Conservation (phyloP, 2,113 vertebrate genomes). For the Piaya cayana region DNA sequence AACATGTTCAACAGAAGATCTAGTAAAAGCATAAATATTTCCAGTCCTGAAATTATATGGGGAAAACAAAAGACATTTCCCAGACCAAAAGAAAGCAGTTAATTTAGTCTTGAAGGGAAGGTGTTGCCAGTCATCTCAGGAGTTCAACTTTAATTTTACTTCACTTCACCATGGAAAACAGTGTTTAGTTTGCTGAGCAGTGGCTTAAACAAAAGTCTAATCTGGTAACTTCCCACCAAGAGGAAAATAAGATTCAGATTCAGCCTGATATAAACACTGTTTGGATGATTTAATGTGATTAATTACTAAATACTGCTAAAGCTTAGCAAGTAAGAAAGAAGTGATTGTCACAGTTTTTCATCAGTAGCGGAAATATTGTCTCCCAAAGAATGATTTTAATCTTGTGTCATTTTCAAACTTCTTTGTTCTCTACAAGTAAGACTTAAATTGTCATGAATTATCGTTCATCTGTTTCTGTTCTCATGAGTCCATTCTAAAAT, state of each 20-base stretch:
- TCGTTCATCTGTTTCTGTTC: not conserved
- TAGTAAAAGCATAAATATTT: not conserved
- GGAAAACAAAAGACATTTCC: not conserved
- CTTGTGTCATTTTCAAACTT: not conserved
- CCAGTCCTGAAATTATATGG: not conserved
- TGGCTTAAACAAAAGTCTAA: not conserved
- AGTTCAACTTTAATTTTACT: not conserved
- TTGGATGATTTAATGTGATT: not conserved
- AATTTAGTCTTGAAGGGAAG: not conserved
- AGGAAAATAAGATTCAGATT: not conserved
- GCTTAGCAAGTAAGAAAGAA: not conserved
- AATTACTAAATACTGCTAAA: not conserved
- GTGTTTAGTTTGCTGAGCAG: not conserved
- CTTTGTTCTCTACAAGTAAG: not conserved
- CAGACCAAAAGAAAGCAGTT: not conserved
- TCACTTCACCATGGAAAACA: not conserved
- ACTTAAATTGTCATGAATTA: not conserved
- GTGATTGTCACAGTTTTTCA: not conserved
- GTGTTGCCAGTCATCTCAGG: not conserved
- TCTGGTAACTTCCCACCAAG: not conserved
- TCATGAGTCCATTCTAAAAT: not conserved
- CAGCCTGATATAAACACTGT: not conserved
- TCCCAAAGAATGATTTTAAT: not conserved
- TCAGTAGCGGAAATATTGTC: not conserved
- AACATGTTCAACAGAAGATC: not conserved